A percentile compares a stretch with the other conserved stretches of the same genome.
These are phyloP conservation scores for Monodelphis domestica DNA, from an alignment of 2,797 vertebrate species.

Conservation along the genomic window DNA sequence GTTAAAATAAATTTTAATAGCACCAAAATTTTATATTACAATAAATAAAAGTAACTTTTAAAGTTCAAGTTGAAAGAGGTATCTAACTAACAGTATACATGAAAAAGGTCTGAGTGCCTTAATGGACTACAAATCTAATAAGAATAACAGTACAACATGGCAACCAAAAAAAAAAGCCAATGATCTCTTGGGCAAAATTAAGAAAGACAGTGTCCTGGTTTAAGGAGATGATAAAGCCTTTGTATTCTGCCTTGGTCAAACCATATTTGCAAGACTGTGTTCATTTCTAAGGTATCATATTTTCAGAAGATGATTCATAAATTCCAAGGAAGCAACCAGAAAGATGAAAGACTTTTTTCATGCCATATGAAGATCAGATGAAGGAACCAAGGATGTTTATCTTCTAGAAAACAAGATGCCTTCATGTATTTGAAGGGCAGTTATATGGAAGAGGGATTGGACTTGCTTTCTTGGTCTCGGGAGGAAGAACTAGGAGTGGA, in stretches of 20 bases:
- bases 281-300: not conserved
- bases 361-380: not conserved
- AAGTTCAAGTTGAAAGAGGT: not conserved
- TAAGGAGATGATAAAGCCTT: not conserved
- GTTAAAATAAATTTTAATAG: not conserved
- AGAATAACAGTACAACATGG: not conserved
- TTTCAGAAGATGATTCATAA: not conserved
- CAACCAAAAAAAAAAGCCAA: not conserved
- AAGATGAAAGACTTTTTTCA: not conserved
- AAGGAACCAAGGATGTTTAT: not conserved
- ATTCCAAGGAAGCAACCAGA: not conserved
- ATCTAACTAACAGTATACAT: not conserved
- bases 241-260: not conserved
- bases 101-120: not conserved
- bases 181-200: not conserved
- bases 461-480: not conserved
- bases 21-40: too few species aligned
- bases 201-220: not conserved
- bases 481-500: not conserved
- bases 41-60: too few species aligned
- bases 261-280: not conserved
- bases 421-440: not conserved
- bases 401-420: not conserved
- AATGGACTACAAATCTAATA: not conserved
- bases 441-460: too few species aligned